Base-by-base conservation (phyloP, 2,113 vertebrate genomes). In the Romanogobio albipinnatus region DNA sequence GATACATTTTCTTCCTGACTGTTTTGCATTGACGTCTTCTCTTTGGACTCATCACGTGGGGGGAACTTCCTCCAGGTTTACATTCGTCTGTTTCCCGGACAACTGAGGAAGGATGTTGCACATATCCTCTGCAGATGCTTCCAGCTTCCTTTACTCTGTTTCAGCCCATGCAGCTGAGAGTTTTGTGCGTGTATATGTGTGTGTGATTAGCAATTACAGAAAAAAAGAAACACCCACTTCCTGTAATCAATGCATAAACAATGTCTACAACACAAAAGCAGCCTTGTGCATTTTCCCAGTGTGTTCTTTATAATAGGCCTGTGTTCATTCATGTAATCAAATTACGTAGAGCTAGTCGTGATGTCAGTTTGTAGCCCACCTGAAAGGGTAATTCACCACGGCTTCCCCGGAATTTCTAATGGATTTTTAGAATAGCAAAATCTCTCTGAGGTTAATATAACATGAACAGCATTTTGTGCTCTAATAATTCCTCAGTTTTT, bases 81-180 rank as follows among this genome's bases (percentile, higher is more conserved):
- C 26, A 5, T 85, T 64, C 43, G 68, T 62, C 36, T 62, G 19
- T 75, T 86, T 86, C 87, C 85, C 64, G 45, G 33, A 29, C 24
- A 68, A 83, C 77, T 76, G 59, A 79, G 85, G 79, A 88, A 86
- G 85, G 83, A 86, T 82, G 71, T 78, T 81, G 80, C 84, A 83
- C 83, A 89, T 81, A 77, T 88, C 85, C 85, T 89, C 70, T 76
- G 29, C 85, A 88, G 85, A 86, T 89, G 78, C 74, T 82, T 59
- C 83, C 51, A 79, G 73, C 79, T 74, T 89, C 58, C 43, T 61
- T 61, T 59, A 51, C 36, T 76, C 66, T 59, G 43, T 58, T 62
- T 36, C 33, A 58, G 47, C 49, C 39, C 36, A 29, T 29, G 29
- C 29, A 49, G 39, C 39, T 39, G 39, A 39, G 39, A 39, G 39